phyloP scores from a whole-genome alignment of 1,140 invertebrate species.

The Drosophila kurseongensis region DNA sequence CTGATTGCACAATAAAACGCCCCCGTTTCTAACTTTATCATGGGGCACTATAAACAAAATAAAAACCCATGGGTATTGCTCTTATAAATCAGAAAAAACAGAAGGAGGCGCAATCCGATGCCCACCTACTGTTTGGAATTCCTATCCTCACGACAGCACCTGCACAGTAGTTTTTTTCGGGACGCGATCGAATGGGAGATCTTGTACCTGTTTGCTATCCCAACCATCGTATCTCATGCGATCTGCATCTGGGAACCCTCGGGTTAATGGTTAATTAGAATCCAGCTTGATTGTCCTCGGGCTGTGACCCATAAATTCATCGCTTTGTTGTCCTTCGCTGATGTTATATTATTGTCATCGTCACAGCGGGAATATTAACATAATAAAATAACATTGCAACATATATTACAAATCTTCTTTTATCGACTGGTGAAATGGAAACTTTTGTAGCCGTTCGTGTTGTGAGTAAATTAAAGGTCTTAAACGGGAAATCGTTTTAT shows the following conservation, averaged over 20 bases:
- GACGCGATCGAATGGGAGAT: background rate
- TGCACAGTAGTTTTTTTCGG: slow-evolving; percentile 34
- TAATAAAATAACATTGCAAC: slow-evolving; percentile 73
- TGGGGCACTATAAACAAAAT: background rate
- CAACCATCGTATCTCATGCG: slow-evolving; percentile 4
- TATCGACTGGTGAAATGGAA: slow-evolving; percentile 29
- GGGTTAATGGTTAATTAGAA: slow-evolving; percentile 74
- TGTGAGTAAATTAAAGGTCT: background rate
- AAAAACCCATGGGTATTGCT: slow-evolving; percentile 4
- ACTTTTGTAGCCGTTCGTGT: slow-evolving; percentile 2
- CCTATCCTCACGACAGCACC: slow-evolving; percentile 28
- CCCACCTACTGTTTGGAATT: slow-evolving; percentile 53
- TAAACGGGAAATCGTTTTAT: background rate
- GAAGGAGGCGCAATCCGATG: slow-evolving; percentile 16
- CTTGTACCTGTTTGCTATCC: slow-evolving; percentile 45
- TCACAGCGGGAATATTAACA: slow-evolving; percentile 37
- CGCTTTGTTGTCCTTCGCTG: slow-evolving; percentile 24
- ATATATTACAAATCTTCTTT: slow-evolving; percentile 67
- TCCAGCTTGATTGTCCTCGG: slow-evolving; percentile 32
- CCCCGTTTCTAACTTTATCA: slow-evolving; percentile 22
- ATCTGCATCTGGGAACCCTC: slow-evolving; percentile 44
- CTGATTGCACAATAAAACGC: slow-evolving; percentile 83
- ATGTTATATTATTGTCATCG: slow-evolving; percentile 50
- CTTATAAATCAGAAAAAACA: slow-evolving; percentile 60
- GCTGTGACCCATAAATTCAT: slow-evolving; percentile 50